Evolutionary conservation across 1,140 invertebrate species (phyloP).

Genomic region (Atopsyche davidsoni): DNA sequence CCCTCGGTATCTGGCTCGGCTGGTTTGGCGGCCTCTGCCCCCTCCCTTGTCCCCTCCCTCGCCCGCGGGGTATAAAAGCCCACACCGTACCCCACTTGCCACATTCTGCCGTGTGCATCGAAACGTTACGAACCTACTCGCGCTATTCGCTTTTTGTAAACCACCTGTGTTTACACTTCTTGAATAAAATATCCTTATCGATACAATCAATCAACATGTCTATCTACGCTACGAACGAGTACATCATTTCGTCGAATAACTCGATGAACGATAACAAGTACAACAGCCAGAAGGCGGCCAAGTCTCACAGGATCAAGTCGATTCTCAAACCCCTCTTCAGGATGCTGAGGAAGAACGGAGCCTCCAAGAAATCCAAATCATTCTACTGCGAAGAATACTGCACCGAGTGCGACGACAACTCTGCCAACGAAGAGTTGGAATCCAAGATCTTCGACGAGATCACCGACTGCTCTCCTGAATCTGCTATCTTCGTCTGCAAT

Average conservation of each 20-base stretch:
- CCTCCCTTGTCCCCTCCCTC: conserved; percentile 7
- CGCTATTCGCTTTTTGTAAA: conserved; percentile 1
- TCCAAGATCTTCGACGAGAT: conserved; percentile 56
- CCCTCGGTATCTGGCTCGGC: conserved; percentile 4
- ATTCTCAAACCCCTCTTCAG: conserved; percentile 48
- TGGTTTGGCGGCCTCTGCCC: not conserved
- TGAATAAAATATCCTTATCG: no score
- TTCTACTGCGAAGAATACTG: conserved; percentile 36
- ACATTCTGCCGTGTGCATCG: conserved; percentile 25
- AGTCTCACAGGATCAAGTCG: conserved; percentile 52
- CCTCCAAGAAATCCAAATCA: conserved; percentile 41
- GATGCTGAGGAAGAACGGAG: conserved; percentile 48
- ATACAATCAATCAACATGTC: conserved; percentile 37
- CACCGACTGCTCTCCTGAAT: conserved; percentile 50
- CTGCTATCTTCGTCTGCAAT: conserved; percentile 57
- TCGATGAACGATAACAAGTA: conserved; percentile 51
- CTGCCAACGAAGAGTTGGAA: conserved; percentile 57
- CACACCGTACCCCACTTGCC: not conserved
- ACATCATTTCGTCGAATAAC: conserved; percentile 49
- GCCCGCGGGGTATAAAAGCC: conserved; percentile 17
- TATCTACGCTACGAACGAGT: conserved; percentile 48
- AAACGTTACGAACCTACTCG: conserved; percentile 11
- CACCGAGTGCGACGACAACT: conserved; percentile 56
- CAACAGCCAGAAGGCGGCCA: conserved; percentile 46
- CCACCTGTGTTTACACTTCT: conserved; percentile 12